Conservation (phyloP, 2,113 vertebrate genomes). For the Bombycilla garrulus region DNA sequence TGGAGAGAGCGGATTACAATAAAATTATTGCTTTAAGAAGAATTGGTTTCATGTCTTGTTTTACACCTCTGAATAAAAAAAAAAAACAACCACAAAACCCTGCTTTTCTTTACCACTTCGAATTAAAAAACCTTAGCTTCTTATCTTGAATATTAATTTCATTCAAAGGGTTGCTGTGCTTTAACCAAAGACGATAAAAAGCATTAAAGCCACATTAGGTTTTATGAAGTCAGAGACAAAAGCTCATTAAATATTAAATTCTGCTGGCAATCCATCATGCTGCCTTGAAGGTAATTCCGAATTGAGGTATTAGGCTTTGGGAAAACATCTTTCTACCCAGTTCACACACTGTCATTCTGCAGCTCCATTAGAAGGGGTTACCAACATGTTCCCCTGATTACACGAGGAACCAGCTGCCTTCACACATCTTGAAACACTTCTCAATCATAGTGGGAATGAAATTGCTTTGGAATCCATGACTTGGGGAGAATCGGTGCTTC, state of each 20-base stretch:
- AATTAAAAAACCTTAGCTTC: background rate
- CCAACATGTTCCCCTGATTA: background rate
- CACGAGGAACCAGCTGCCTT: background rate
- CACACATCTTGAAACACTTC: background rate
- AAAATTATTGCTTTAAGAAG: background rate
- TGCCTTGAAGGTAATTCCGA: background rate
- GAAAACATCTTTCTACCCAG: background rate
- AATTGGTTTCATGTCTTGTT: background rate
- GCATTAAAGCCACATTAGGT: background rate
- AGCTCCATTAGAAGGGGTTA: background rate
- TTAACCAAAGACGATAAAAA: background rate
- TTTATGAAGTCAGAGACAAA: background rate
- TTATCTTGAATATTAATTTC: background rate
- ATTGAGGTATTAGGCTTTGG: background rate
- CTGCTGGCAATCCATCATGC: background rate
- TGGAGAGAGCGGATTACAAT: background rate
- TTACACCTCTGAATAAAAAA: background rate
- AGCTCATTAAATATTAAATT: conserved; percentile 22
- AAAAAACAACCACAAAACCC: rapidly evolving
- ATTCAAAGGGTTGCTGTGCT: background rate
- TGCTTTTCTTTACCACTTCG: background rate
- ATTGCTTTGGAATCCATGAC: background rate
- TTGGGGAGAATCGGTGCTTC: background rate
- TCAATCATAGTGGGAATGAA: background rate
- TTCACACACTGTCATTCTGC: background rate